Evolutionary conservation across 1,140 invertebrate genomes (phyloP), one percentile per base, ranked within the genome.

Genomic region (Caenorhabditis inopinata): DNA sequence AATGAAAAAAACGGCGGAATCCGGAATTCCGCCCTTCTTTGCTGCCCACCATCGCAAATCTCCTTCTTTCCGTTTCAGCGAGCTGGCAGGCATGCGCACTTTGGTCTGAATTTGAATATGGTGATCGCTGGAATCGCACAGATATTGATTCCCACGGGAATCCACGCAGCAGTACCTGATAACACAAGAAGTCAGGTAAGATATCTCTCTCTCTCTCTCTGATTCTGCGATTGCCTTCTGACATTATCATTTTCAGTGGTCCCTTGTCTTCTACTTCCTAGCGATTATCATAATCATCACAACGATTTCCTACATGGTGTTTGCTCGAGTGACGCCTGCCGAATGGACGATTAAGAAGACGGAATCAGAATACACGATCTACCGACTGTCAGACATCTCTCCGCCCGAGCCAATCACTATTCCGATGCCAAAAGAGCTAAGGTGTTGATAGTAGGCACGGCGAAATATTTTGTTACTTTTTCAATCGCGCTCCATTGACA

Each of bases 251-350:
- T 78, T 82, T 11, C 80, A 82, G 80, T 82, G 80, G 80, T 32
- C 75, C 25, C 27, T 46, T 2, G 38, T 82, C 12, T 82, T 82
- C 76, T 82, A 82, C 58, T 46, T 49, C 58, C 38, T 82, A 35
- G 62, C 45, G 53, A 49, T 32, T 18, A 68, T 42, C 25, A 25
- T 79, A 12, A 47, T 82, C 35, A 35, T 82, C 48, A 80, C 80
- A 14, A 73, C 58, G 4, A 18, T 74, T 29, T 18, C 74, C 48
- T 82, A 78, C 68, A 29, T 58, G 35, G n/a, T 79, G 3, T 48
- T 77, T 27, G 38, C 80, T 7, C 25, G 58, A 32, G 32, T 51
- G 29, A n/a, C 53, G 74, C 14, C 80, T n/a, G 76, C 80, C 18
- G 48, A 82, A 48, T 82, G 80, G 80, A 77, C 80, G n/a, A 58